These are phyloP conservation scores for Brachionus calyciflorus DNA, from an alignment of 1,140 invertebrate genomes.

Conservation along the genomic window DNA sequence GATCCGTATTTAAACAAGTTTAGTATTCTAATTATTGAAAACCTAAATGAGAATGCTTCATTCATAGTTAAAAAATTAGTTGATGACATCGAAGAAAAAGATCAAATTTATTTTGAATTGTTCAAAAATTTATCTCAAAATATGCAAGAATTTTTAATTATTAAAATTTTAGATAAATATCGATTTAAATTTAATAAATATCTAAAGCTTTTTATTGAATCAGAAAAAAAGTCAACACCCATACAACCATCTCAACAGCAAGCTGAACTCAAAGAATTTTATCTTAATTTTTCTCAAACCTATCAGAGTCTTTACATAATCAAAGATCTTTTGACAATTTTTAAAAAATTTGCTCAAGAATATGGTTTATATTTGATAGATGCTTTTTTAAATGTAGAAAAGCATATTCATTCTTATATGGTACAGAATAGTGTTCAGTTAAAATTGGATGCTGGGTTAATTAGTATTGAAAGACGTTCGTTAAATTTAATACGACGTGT, in stretches of 20 bases:
- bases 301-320: not conserved
- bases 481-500: not conserved
- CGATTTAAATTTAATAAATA: not conserved
- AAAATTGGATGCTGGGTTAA: not conserved
- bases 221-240: not conserved
- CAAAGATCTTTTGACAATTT: not conserved
- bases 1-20: conserved; percentile 10
- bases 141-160: not conserved
- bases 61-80: not conserved
- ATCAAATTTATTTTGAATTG: not conserved
- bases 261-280: conserved; percentile 10
- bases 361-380: conserved; percentile 37
- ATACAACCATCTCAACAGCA: not conserved
- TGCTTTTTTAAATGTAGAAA: conserved; percentile 29
- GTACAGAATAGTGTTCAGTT: not conserved
- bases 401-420: conserved; percentile 11
- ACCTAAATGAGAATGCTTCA: not conserved
- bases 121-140: not conserved
- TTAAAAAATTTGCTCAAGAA: conserved; percentile 7
- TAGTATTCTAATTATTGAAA: not conserved
- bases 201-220: conserved; percentile 8
- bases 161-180: conserved; percentile 29
- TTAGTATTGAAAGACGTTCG: conserved; percentile 17
- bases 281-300: not conserved
- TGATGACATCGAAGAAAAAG: not conserved